Percentiles rank a stretch among this genome's conserved stretches.
Evolutionary conservation across 2,797 vertebrate species (phyloP).

Genomic region (Tachyglossus aculeatus): DNA sequence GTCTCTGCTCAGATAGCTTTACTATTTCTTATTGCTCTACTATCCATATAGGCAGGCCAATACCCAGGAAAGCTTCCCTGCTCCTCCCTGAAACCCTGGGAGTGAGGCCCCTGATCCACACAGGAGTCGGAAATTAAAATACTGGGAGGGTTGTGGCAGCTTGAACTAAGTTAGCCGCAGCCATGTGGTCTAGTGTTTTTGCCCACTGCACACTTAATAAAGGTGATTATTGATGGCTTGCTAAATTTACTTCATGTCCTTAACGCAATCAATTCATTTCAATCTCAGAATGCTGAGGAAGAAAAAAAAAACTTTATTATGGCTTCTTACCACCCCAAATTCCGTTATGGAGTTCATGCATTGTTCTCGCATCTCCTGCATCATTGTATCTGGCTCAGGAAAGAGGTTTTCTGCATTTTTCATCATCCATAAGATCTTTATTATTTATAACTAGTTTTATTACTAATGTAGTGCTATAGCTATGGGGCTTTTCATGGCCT

Average conservation of each 20-base stretch:
- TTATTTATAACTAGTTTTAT: constrained; percentile 42
- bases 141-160: too few relatives aligned
- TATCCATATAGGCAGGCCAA: too few relatives aligned
- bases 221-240: constrained; percentile 7
- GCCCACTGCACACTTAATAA: not conserved
- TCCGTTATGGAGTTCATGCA: not conserved
- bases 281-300: not conserved
- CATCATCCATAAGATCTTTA: constrained; percentile 29
- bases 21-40: too few relatives aligned
- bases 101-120: too few relatives aligned
- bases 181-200: too few relatives aligned
- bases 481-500: not conserved
- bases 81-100: too few relatives aligned
- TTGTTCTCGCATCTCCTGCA: not conserved
- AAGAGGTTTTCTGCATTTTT: constrained; percentile 12
- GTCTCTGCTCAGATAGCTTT: too few relatives aligned
- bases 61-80: too few relatives aligned
- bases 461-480: not conserved
- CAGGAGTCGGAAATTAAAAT: too few relatives aligned
- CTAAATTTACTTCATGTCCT: too few relatives aligned
- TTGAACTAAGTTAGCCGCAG: too few relatives aligned
- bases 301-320: not conserved
- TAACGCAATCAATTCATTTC: too few relatives aligned
- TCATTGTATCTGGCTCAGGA: constrained; percentile 28
- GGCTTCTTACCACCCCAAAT: not conserved